Evolutionary conservation across 2,888 invertebrate species (phyloP).

Genomic region (Macrophya alboannulata): DNA sequence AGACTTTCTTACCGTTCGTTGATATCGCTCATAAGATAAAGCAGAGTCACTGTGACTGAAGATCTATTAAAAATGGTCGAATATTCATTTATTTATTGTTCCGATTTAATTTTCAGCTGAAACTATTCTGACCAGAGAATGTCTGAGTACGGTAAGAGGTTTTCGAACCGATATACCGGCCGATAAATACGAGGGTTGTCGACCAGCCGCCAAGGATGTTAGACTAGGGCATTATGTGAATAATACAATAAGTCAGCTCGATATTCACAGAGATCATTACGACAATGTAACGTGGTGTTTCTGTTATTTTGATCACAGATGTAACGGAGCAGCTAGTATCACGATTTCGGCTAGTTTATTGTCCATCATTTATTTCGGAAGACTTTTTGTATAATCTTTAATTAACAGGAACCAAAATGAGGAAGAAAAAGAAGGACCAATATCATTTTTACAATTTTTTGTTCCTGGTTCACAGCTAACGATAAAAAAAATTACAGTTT

Average conservation of each 20-base stretch:
- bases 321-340: conserved; percentile 83
- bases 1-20: too few species aligned
- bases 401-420: neutral
- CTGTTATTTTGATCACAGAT: conserved; percentile 95
- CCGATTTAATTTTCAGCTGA: conserved; percentile 82
- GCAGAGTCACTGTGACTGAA: too few species aligned
- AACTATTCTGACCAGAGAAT: conserved; percentile 91
- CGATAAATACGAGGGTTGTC: conserved; percentile 95
- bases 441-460: neutral
- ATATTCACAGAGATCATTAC: conserved; percentile 92
- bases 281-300: conserved; percentile 93
- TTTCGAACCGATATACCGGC: conserved; percentile 94
- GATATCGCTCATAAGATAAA: too few species aligned
- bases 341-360: conserved; percentile 70
- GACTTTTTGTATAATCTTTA: conserved; percentile 2
- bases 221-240: conserved; percentile 93
- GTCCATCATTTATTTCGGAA: conserved; percentile 24
- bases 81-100: neutral
- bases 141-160: conserved; percentile 89
- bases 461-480: neutral
- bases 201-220: conserved; percentile 89
- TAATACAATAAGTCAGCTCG: conserved; percentile 92
- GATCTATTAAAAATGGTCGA: too few species aligned
- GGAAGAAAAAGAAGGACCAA: neutral
- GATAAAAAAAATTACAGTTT: neutral